Base-by-base conservation (phyloP, 2,113 vertebrate genomes). In the Todiramphus saurophagus region DNA sequence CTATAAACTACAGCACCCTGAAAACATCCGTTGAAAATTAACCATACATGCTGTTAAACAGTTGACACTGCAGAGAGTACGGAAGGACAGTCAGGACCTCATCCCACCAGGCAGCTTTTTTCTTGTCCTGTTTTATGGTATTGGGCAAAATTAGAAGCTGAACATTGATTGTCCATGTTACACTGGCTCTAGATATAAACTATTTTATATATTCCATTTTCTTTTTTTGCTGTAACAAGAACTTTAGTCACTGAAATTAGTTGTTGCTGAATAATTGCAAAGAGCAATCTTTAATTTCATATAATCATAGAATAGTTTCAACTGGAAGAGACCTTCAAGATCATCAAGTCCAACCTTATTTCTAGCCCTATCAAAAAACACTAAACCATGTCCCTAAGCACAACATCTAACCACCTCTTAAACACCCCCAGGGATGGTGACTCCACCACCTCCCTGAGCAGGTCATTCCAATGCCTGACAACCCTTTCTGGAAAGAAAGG, bases 91-190 rank as follows among this genome's bases (percentile, higher is more conserved):
- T 16, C 25, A 41, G 13, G 7, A 66, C 44, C 30, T 59, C 33
- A 79, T 30, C n/a, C 43, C 7, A 33, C 15, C 13, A 35, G 25
- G 18, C 16, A 75, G 16, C 2, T 23, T 58, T 72, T 69, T 43
- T 43, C 44, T 60, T 83, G 43, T 8, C 18, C 23, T 51, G 4
- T 55, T 69, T 79, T 44, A 24, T 43, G n/a, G 8, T 53, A 11
- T 10, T 0, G 2, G 55, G 10, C 14, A 37, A 14, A 28, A 23
- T 41, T 37, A 24, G 12, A 43, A 79, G 64, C 2, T 1, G 56
- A 64, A 50, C 17, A 41, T 78, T 51, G 28, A 20, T 67, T 33
- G 27, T 67, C n/a, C 0, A 1, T 18, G 8, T 53, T 83, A 63
- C 13, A 7, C 9, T 63, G 28, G 18, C 28, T 77, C 30, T 43